These are phyloP conservation scores for Onchidella celtica DNA, from an alignment of 2,888 invertebrate species.

Conservation along the genomic window DNA sequence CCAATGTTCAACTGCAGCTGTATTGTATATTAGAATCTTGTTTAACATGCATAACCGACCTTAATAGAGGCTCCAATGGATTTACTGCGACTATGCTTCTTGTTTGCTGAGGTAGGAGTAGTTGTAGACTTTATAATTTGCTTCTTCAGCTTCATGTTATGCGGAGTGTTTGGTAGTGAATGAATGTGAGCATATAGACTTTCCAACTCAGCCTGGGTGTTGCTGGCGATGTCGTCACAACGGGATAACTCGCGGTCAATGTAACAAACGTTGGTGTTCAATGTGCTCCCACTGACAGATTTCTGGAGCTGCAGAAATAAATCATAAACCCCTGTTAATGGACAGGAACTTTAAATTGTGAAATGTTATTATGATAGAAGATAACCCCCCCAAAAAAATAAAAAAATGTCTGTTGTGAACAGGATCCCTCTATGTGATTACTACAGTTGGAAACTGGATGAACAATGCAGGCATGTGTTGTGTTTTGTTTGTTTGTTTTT, in stretches of 20 bases:
- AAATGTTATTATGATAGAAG: no score
- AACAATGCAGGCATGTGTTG: no score
- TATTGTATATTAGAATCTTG: no score
- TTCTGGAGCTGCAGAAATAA: neutral
- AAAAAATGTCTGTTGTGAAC: no score
- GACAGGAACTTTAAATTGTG: no score
- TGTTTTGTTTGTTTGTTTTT: no score
- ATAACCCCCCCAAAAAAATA: no score
- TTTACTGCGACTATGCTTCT: conserved; percentile 28
- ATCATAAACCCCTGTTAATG: no score
- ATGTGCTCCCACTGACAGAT: conserved; percentile 18
- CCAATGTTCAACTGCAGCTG: no score
- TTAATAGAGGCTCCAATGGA: conserved; percentile 44
- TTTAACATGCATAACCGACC: no score
- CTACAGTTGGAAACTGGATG: no score
- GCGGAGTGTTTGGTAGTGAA: conserved; percentile 40
- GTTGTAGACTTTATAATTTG: conserved; percentile 11
- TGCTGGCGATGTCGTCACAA: conserved; percentile 39
- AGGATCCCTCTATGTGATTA: no score
- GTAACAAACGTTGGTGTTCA: conserved; percentile 39
- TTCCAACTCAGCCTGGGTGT: conserved; percentile 43
- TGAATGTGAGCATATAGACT: conserved; percentile 39
- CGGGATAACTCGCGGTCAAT: conserved; percentile 32
- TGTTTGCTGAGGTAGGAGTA: conserved; percentile 12
- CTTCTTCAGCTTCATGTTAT: conserved; percentile 23